Conservation (phyloP, 2,113 vertebrate genomes). For the Agelaius tricolor region DNA sequence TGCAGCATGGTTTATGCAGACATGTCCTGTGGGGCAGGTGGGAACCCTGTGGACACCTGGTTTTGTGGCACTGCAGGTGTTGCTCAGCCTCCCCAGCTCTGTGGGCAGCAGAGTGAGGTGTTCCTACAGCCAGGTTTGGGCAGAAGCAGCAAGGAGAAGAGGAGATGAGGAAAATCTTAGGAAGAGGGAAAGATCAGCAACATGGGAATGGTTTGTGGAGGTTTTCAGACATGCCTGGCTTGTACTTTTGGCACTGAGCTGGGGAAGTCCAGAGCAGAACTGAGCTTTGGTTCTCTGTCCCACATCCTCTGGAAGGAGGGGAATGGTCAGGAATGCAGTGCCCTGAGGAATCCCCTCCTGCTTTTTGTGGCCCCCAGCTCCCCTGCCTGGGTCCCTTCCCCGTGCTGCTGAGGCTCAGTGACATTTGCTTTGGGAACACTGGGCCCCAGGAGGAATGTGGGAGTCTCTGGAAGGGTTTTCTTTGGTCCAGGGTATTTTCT, state of each 20-base stretch:
- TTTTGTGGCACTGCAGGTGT: not conserved
- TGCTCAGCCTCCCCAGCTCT: not conserved
- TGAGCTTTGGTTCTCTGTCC: not conserved
- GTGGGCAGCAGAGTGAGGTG: not conserved
- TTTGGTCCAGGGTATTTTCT: not conserved
- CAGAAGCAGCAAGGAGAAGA: not conserved
- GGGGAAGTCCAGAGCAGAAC: not conserved
- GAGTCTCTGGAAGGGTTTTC: not conserved
- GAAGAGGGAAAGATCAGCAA: not conserved
- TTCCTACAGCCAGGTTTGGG: not conserved
- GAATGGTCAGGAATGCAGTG: not conserved
- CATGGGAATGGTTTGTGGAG: not conserved
- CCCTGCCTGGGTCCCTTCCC: not conserved
- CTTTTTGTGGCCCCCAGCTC: not conserved
- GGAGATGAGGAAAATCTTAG: not conserved
- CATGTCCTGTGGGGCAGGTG: not conserved
- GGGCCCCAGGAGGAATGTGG: not conserved
- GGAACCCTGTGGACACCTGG: not conserved
- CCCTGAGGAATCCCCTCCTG: not conserved
- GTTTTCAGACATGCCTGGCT: not conserved
- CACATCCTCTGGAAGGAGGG: not conserved
- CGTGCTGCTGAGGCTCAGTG: not conserved
- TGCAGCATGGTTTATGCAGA: not conserved
- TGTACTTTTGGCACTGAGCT: not conserved
- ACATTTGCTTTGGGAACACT: not conserved